These are phyloP conservation scores for Oceanodroma tethys DNA, from an alignment of 2,113 vertebrate genomes.

Conservation along the genomic window DNA sequence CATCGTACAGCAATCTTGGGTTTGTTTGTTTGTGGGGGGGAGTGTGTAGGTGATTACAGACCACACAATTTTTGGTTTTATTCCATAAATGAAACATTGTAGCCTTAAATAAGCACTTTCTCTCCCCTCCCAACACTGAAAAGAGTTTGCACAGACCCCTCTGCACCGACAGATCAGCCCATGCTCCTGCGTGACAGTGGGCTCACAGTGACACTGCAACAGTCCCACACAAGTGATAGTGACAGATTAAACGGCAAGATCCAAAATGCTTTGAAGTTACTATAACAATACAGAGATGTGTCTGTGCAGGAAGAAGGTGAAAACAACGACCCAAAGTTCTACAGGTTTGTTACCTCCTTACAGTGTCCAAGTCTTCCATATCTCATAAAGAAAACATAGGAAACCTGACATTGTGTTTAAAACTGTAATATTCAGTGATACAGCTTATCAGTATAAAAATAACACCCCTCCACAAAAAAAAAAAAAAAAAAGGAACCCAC, in stretches of 20 bases:
- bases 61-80: not conserved
- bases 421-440: not conserved
- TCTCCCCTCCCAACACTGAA: not conserved
- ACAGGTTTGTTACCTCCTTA: not conserved
- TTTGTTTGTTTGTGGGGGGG: too few relatives aligned
- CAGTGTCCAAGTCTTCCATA: not conserved
- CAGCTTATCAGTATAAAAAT: not conserved
- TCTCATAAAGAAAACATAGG: not conserved
- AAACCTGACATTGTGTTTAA: not conserved
- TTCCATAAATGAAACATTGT: not conserved
- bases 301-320: not conserved
- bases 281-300: not conserved
- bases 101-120: not conserved
- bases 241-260: not conserved
- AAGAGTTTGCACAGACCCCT: not conserved
- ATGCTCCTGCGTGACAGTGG: not conserved
- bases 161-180: not conserved
- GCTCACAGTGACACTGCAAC: not conserved
- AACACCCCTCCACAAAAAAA: not conserved
- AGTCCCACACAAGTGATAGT: fast-evolving
- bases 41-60: not conserved
- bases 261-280: not conserved
- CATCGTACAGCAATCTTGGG: not conserved
- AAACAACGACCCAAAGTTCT: not conserved
- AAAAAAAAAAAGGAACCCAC: not conserved